phyloP scores from a whole-genome alignment of 2,797 vertebrate genomes.

The Xiphophorus birchmanni region DNA sequence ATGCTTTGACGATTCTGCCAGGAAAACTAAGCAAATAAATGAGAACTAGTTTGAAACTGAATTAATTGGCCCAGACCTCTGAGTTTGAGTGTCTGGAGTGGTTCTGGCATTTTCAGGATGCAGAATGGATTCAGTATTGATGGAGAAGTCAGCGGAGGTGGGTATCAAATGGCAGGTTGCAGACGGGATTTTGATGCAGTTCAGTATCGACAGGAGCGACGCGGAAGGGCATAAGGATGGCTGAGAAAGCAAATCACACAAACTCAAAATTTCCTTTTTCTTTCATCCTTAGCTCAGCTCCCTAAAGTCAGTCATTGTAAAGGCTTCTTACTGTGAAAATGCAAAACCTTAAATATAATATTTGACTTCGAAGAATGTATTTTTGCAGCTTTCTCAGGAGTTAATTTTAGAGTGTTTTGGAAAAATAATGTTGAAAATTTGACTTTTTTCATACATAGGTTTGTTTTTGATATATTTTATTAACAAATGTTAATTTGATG shows the following conservation, averaged over 20 bases:
- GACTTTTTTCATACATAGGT: neutral
- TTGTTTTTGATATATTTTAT: neutral
- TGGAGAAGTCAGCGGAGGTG: slow-evolving; percentile 57
- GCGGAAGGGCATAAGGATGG: slow-evolving; percentile 65
- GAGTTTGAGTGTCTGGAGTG: slow-evolving; percentile 73
- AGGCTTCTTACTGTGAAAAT: slow-evolving; percentile 78
- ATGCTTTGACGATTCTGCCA: slow-evolving; percentile 76
- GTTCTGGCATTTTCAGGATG: slow-evolving; percentile 69
- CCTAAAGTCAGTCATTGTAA: slow-evolving; percentile 66
- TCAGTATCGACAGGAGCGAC: slow-evolving; percentile 74
- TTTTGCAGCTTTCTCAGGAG: neutral
- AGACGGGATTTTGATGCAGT: slow-evolving; percentile 73
- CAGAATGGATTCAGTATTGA: slow-evolving; percentile 45
- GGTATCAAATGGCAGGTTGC: slow-evolving; percentile 79
- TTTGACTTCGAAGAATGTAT: neutral
- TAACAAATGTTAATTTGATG: neutral
- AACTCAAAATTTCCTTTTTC: neutral
- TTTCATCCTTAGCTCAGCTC: neutral
- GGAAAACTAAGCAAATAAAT: slow-evolving; percentile 57
- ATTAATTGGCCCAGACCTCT: slow-evolving; percentile 73
- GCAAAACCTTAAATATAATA: slow-evolving; percentile 45
- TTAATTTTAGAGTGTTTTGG: neutral
- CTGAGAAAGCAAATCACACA: slow-evolving; percentile 8
- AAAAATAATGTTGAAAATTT: neutral
- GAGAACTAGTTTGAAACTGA: neutral